Conservation (phyloP, 2,113 vertebrate species). For the Heliornis fulica region DNA sequence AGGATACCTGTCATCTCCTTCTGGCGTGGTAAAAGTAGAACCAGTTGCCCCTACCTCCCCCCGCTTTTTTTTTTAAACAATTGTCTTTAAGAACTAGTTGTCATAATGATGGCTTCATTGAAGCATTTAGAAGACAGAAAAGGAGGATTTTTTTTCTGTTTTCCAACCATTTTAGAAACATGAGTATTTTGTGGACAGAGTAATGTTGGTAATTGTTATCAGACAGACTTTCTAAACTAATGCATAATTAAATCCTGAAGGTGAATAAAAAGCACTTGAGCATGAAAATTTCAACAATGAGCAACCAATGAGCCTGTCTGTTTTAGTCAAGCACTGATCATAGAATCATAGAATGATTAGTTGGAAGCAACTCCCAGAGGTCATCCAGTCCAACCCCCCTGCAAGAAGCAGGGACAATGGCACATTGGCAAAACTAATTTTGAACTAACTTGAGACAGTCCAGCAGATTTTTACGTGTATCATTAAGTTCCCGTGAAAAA, state of each 20-base stretch:
- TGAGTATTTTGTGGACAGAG: not conserved
- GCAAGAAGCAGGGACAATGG: too few relatives aligned
- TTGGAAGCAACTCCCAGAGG: too few relatives aligned
- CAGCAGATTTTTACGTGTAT: not conserved
- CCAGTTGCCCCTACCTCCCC: fast-evolving
- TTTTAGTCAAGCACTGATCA: not conserved
- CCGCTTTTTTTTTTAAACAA: not conserved
- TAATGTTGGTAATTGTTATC: fast-evolving
- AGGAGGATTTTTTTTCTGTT: not conserved
- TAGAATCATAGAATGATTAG: too few relatives aligned
- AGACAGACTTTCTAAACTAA: not conserved
- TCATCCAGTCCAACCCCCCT: too few relatives aligned
- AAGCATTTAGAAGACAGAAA: not conserved
- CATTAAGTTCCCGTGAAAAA: not conserved
- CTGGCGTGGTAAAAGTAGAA: not conserved
- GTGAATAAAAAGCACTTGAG: not conserved
- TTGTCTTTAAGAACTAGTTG: not conserved
- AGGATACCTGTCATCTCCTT: not conserved
- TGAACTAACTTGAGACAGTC: not conserved
- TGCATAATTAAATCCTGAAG: not conserved
- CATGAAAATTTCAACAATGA: not conserved
- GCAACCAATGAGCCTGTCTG: not conserved
- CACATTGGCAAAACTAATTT: not conserved
- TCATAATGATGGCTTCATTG: not conserved
- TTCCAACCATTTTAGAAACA: not conserved